Evolutionary conservation across 2,113 vertebrate genomes (phyloP), one percentile per base, ranked within the genome.

Genomic region (Beaufortia kweichowensis): DNA sequence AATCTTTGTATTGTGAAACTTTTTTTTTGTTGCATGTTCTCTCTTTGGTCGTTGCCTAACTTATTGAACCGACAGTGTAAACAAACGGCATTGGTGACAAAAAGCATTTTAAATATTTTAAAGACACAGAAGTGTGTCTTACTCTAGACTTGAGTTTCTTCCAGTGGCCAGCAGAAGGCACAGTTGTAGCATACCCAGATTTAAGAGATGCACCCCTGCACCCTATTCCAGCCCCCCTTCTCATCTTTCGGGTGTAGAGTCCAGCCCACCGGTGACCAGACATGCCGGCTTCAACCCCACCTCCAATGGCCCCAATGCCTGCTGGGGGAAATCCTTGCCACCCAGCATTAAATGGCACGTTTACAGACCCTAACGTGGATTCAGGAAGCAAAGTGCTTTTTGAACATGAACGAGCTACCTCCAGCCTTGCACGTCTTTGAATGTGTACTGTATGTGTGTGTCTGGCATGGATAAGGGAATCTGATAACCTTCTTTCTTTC

Each of bases 391-490:
- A 70, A 60, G 55, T 74, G 75, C 77, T 86, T 90, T 60, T 86
- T 84, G 86, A 5, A 14, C 81, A 68, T 69, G 79, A 53, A 65
- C 82, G 69, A 31, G 64, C 81, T 84, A 85, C 82, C 78, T 85
- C 75, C 28, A 75, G 81, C 75, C 79, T 56, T 71, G 39, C 50
- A 9, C 41, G 15, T 29, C 29, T 70, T 33, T 78, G 31, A 80
- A n/a, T 78, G 64, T 70, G 35, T 70, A 48, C 77, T 62, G 6
- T 65, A 53, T 57, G 62, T 80, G 74, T 83, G 75, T 80, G 82
- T 89, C 89, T 93, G 91, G 89, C 88, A 88, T 80, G 87, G 90
- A 91, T 84, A 87, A 90, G 85, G 91, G 89, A 93, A 94, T 93
- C 88, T 77, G 92, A 94, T 95, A 93, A 93, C 90, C 90, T 90